phyloP scores from a whole-genome alignment of 2,888 invertebrate species.

The Rhorus exstirpatorius region DNA sequence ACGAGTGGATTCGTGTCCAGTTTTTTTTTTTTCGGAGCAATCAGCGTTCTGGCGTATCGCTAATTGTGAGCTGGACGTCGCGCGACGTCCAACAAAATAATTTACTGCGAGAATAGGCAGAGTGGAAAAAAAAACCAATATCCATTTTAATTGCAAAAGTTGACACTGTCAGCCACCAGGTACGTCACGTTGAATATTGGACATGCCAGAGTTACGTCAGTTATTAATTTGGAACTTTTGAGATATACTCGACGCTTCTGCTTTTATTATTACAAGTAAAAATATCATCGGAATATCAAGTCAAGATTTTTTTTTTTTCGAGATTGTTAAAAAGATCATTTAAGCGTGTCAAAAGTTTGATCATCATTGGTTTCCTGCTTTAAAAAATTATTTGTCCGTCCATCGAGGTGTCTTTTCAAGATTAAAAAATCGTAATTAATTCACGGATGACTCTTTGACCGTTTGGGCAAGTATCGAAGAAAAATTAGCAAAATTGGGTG shows the following conservation, averaged over 20 bases:
- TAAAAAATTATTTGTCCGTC: too few relatives aligned
- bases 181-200: slow-evolving; percentile 33
- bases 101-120: slow-evolving; percentile 43
- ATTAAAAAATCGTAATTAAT: too few relatives aligned
- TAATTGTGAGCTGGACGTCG: slow-evolving; percentile 64
- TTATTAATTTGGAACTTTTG: slow-evolving; percentile 37
- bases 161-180: slow-evolving; percentile 39
- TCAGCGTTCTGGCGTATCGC: slow-evolving; percentile 48
- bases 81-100: slow-evolving; percentile 54
- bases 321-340: too few relatives aligned
- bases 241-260: background rate
- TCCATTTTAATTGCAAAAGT: slow-evolving; percentile 50
- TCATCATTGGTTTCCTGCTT: too few relatives aligned
- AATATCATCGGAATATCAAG: background rate
- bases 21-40: slow-evolving; percentile 54
- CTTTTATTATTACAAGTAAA: background rate
- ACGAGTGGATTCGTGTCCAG: slow-evolving; percentile 11
- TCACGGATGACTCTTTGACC: too few relatives aligned
- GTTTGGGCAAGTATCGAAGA: too few relatives aligned
- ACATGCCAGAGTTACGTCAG: slow-evolving; percentile 17
- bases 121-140: slow-evolving; percentile 58
- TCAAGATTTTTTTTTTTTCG: too few relatives aligned
- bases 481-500: too few relatives aligned
- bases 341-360: too few relatives aligned
- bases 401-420: too few relatives aligned